Conservation (phyloP, 2,113 vertebrate species). For the Lycaon pictus region DNA sequence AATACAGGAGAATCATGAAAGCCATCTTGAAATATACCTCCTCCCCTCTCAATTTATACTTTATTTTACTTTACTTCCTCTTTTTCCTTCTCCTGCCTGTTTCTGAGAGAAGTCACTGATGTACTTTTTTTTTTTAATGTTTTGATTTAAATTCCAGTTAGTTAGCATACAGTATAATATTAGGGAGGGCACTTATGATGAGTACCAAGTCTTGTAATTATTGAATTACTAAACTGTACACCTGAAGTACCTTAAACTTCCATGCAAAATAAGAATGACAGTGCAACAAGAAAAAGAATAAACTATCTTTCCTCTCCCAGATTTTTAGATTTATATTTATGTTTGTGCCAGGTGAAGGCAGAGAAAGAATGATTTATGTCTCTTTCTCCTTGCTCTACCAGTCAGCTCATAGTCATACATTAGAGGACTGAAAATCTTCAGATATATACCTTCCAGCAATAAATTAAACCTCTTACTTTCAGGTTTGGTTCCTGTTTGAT, state of each 20-base stretch:
- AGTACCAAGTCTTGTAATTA: background rate
- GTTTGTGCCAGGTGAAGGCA: constrained; percentile 55
- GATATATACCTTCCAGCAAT: constrained; percentile 48
- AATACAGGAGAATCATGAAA: background rate
- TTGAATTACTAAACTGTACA: background rate
- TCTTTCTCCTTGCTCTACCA: constrained; percentile 20
- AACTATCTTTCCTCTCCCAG: background rate
- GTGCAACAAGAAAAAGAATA: constrained; percentile 34
- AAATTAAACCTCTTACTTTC: constrained; percentile 73
- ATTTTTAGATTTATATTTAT: constrained; percentile 66
- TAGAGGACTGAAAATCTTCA: constrained; percentile 61
- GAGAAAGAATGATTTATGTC: constrained; percentile 74
- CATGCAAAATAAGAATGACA: background rate
- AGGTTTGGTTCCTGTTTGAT: constrained; percentile 48
- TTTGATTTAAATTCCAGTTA: background rate
- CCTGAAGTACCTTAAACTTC: background rate
- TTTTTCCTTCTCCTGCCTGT: background rate
- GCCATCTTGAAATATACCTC: background rate
- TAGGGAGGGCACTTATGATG: background rate
- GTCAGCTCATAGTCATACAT: constrained; percentile 67
- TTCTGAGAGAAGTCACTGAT: background rate
- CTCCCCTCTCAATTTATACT: background rate
- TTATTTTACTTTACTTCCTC: background rate
- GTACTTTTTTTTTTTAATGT: background rate
- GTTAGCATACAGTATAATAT: background rate